Evolutionary conservation across 2,888 invertebrate species (phyloP), one percentile per base, ranked within the genome.

Genomic region (Diarsia dahlii): DNA sequence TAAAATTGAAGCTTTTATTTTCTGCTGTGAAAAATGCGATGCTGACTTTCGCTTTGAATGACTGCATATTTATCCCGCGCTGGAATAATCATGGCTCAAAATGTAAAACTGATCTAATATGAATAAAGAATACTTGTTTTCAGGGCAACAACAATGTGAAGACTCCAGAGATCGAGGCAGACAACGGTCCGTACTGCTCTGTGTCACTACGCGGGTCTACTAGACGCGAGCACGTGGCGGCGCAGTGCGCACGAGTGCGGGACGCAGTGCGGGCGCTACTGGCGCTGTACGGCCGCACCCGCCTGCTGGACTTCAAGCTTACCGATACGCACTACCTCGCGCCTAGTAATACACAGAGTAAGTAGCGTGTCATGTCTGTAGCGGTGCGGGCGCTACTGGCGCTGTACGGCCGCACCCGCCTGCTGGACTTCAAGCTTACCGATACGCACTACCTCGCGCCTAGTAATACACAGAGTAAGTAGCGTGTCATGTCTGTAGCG

Each of bases 201-300:
- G 98, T 98, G 34, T 97, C 97, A 0, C 90, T 98, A 8, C 97
- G 97, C 1, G 96, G 96, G 48, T 95, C 97, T 45, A 97, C 97
- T 3, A 93, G 97, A 46, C 94, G 97, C 0, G 98, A 98, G 86
- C 96, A 97, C 6, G 97, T 98, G 12, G 95, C 97, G 69, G 95
- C 97, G 39, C 97, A 97, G 85, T 98, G 98, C 91, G 97, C 97
- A 87, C 97, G 98, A 82, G 97, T 99, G 67, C 97, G 98, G 0
- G 98, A 98, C 90, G 98, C 99, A 0, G 98, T 99, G 65, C 98
- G 98, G 74, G 97, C 98, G 82, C 96, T 99, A 8, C 97, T 99
- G 6, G 98, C 98, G 88, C 98, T 99, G 86, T 99, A 99, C 94
- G 98, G 98, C 69, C 97, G 98, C 87, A 98, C 98, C 0, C 98